A percentile compares a stretch with the other conserved stretches of the same genome.
Conservation (phyloP, 35 echinoderm and acorn worm genomes). For the Ophiothrix spiculata region DNA sequence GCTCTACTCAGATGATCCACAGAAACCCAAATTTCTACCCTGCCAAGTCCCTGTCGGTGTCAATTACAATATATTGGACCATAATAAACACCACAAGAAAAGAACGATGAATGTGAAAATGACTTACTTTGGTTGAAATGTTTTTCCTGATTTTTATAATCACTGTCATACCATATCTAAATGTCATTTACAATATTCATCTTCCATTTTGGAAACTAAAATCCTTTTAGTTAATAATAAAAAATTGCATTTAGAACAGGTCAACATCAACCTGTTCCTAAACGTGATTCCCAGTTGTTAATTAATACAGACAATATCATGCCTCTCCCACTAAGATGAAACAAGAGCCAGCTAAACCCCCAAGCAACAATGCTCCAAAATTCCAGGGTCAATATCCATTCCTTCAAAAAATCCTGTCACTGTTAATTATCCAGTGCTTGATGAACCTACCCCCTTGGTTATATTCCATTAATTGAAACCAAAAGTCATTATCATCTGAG, state of each 20-base stretch:
- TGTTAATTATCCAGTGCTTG: not conserved
- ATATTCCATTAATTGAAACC: not conserved
- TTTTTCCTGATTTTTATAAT: too few species aligned
- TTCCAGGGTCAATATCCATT: not conserved
- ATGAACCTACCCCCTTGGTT: not conserved
- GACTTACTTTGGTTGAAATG: too few species aligned
- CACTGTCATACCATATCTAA: too few species aligned
- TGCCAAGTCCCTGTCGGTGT: too few species aligned
- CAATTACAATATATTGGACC: too few species aligned
- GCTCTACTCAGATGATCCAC: too few species aligned
- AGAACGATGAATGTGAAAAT: too few species aligned
- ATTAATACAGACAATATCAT: not conserved
- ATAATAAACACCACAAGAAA: too few species aligned
- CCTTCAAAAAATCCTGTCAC: not conserved
- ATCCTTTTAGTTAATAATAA: not conserved
- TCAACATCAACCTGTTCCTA: not conserved
- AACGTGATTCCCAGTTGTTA: not conserved
- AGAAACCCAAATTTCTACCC: too few species aligned
- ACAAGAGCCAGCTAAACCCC: not conserved
- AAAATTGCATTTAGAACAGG: not conserved
- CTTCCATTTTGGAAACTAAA: too few species aligned
- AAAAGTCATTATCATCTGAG: not conserved
- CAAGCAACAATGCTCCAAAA: too few species aligned
- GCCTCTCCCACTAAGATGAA: not conserved
- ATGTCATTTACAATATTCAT: too few species aligned